These are phyloP conservation scores for Bruchidius siliquastri DNA, from an alignment of 2,888 invertebrate genomes.

Conservation along the genomic window DNA sequence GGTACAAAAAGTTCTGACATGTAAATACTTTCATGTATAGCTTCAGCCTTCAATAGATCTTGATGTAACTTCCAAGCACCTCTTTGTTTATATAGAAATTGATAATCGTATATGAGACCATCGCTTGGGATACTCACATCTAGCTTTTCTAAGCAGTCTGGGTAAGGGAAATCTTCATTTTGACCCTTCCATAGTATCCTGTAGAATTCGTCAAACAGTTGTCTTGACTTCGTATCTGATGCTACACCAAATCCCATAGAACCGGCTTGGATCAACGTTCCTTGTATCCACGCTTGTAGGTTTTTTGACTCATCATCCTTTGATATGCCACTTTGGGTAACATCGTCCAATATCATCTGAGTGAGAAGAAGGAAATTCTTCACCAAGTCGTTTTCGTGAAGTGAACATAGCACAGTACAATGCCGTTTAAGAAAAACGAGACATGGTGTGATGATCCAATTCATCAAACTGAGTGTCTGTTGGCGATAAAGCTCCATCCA, in stretches of 20 bases:
- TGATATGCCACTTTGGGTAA: constrained; percentile 28
- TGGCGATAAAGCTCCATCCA: constrained; percentile 30
- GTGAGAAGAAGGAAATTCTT: constrained; percentile 40
- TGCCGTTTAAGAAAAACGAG: constrained; percentile 50
- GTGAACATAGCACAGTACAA: constrained; percentile 43
- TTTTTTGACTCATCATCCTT: constrained; percentile 46
- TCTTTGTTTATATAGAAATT: constrained; percentile 55
- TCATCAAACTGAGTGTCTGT: constrained; percentile 41
- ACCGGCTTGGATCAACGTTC: constrained; percentile 52
- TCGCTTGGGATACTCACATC: constrained; percentile 57
- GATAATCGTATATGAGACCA: constrained; percentile 54
- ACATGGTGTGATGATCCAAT: constrained; percentile 57
- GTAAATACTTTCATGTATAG: constrained; percentile 45
- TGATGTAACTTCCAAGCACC: constrained; percentile 58
- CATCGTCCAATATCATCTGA: constrained; percentile 41
- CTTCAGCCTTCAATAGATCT: constrained; percentile 51
- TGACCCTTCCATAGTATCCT: constrained; percentile 53
- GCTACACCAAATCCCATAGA: constrained; percentile 82
- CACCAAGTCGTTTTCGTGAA: constrained; percentile 41
- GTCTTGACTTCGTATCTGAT: constrained; percentile 66
- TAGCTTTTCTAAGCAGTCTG: constrained; percentile 50
- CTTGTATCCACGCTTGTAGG: constrained; percentile 51
- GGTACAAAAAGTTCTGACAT: constrained; percentile 50
- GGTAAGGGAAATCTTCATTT: constrained; percentile 50
- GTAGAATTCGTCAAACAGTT: constrained; percentile 61